Evolutionary conservation across 2,888 invertebrate species (phyloP).

Genomic region (Epirrita christyi): DNA sequence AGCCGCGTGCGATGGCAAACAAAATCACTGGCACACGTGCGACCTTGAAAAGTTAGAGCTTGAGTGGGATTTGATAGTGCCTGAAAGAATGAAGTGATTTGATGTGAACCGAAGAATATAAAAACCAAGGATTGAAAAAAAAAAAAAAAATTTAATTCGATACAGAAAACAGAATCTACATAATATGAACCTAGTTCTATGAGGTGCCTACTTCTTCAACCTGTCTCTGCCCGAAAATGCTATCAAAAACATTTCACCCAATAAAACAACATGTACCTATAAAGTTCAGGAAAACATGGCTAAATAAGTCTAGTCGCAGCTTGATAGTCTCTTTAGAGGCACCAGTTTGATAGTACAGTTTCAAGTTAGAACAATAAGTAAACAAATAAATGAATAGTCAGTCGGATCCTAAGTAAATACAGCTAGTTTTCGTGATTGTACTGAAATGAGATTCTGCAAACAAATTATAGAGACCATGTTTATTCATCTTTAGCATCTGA

Average conservation of each 20-base stretch:
- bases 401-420: conserved; percentile 31
- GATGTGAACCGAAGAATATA: not conserved
- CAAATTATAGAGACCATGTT: conserved; percentile 13
- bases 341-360: conserved; percentile 1
- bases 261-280: too few relatives aligned
- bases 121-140: too few relatives aligned
- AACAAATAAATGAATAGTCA: conserved; percentile 14
- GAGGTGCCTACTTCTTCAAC: too few relatives aligned
- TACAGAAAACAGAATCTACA: too few relatives aligned
- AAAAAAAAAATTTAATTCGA: too few relatives aligned
- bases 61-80: conserved; percentile 1
- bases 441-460: conserved; percentile 26
- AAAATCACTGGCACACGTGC: conserved; percentile 60
- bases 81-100: too few relatives aligned
- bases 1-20: conserved; percentile 59
- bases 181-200: too few relatives aligned
- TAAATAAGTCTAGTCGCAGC: conserved; percentile 4
- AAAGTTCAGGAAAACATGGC: conserved; percentile 1
- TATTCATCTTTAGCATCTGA: conserved; percentile 3
- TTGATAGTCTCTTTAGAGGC: not conserved
- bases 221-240: too few relatives aligned
- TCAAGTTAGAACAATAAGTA: conserved; percentile 17
- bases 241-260: too few relatives aligned
- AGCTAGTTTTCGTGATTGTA: conserved; percentile 21
- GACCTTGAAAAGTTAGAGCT: conserved; percentile 21